phyloP scores from a whole-genome alignment of 2,888 invertebrate species.

The Andrena hattorfiana region DNA sequence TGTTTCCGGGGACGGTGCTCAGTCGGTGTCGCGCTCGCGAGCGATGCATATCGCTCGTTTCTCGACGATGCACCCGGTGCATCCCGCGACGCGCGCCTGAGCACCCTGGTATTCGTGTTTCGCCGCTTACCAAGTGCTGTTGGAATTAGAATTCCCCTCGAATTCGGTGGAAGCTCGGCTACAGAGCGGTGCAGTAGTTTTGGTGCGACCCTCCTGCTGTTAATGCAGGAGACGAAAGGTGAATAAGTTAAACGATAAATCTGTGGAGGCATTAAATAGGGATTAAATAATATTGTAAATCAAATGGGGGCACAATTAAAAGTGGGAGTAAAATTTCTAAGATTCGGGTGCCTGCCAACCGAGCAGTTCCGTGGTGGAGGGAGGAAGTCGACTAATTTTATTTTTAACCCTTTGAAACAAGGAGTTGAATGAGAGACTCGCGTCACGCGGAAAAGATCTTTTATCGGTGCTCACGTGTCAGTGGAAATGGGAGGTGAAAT shows the following conservation, averaged over 20 bases:
- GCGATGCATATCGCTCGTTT: slow-evolving; percentile 49
- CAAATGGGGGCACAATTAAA: no score
- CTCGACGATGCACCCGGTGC: slow-evolving; percentile 8
- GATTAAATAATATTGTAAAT: no score
- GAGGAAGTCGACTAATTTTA: slow-evolving; percentile 26
- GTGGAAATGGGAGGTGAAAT: background rate
- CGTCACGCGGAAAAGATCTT: slow-evolving; percentile 30
- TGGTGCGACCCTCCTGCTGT: background rate
- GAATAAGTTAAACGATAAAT: no score
- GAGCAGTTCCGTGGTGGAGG: background rate
- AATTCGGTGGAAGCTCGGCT: no score
- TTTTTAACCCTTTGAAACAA: slow-evolving; percentile 41
- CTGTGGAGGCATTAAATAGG: no score
- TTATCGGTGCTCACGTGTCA: slow-evolving; percentile 5
- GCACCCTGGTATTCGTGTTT: background rate
- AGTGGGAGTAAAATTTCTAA: background rate
- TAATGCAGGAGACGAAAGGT: background rate
- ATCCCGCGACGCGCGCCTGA: background rate
- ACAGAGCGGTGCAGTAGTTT: background rate
- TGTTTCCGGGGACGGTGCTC: slow-evolving; percentile 37
- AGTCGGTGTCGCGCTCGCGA: slow-evolving; percentile 67
- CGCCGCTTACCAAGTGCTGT: background rate
- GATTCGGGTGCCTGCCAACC: slow-evolving; percentile 10
- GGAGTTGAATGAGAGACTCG: slow-evolving; percentile 9
- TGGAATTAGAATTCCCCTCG: slow-evolving; percentile 1